These are phyloP conservation scores for Drosophila bipectinata DNA, from an alignment of 1,140 invertebrate genomes.

Conservation along the genomic window DNA sequence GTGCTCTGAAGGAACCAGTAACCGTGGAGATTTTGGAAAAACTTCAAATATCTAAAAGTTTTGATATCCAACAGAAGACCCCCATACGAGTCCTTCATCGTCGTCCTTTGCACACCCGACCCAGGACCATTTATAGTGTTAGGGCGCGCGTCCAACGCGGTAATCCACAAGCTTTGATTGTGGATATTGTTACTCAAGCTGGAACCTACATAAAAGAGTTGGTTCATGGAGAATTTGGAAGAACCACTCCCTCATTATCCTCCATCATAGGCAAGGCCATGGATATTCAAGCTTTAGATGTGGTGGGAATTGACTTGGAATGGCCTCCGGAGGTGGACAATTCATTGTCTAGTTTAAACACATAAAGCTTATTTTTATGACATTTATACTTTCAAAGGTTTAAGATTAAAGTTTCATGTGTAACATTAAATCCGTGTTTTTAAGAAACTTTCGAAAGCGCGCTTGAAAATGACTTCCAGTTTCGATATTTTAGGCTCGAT, in stretches of 20 bases:
- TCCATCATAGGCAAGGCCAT: conserved; percentile 88
- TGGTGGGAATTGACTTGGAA: conserved; percentile 87
- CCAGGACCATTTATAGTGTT: conserved; percentile 87
- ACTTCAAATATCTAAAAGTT: conserved; percentile 85
- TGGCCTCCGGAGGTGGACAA: conserved; percentile 86
- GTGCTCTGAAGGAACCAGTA: conserved; percentile 85
- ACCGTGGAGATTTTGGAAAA: conserved; percentile 85
- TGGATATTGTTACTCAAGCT: conserved; percentile 93
- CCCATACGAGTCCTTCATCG: conserved; percentile 94
- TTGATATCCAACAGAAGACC: conserved; percentile 90
- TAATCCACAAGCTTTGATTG: conserved; percentile 86
- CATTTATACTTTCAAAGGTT: not conserved
- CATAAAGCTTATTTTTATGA: not conserved
- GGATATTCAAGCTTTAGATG: conserved; percentile 90
- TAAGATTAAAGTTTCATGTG: not conserved
- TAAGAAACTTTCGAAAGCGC: too few species aligned
- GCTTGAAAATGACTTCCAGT: too few species aligned
- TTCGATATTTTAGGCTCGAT: too few species aligned
- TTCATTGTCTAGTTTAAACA: conserved; percentile 4
- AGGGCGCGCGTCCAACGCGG: conserved; percentile 84
- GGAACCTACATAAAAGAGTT: conserved; percentile 99
- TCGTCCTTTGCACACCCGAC: conserved; percentile 88
- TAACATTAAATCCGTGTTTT: too few species aligned
- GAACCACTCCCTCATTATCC: conserved; percentile 89
- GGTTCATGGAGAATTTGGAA: conserved; percentile 96